Base-by-base conservation (phyloP, 1,140 invertebrate genomes). In the Dreissena rostriformis region DNA sequence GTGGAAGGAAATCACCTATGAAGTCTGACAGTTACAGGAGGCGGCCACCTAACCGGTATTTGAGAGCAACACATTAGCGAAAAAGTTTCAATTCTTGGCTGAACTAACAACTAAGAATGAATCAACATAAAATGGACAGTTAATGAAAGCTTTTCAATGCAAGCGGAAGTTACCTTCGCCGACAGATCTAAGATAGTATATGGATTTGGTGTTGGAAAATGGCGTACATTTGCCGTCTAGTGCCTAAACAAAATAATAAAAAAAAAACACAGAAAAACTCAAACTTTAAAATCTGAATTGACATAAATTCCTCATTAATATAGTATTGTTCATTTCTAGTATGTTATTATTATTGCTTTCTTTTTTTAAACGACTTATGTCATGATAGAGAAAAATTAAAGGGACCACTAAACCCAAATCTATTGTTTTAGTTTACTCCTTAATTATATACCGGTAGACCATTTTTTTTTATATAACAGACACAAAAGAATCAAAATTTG, bases 51-150 rank as follows among this genome's bases (percentile, higher is more conserved):
- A 80, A 52, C 77, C 77, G 39, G 52, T 80, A 19, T 39, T 80
- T 55, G 77, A 68, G n/a, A 57, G 66, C 14, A 66, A 80, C 67
- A 80, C 66, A 61, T 52, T 80, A 39, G 77, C 49, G 14, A 80
- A 80, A 52, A 80, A 61, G 61, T 80, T 80, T 63, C 77, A 66
- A 15, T 80, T 80, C 28, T 53, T 80, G 57, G 57, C 17, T 19
- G 22, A 61, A 4, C 57, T 24, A 61, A 24, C 17, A 24, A 12
- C 17, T 61, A 24, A 61, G 17, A 24, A n/a, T 61, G 6, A 19
- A 61, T n/a, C 11, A 61, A 19, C 22, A 2, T 6, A 4, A 61
- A 61, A 61, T 2, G 12, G 17, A 24, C 57, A 24, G 11, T n/a
- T 2, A 61, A 19, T 24, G 22, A 61, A 61, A 24, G 22, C 17